These are phyloP conservation scores for Theonella swinhoei DNA, from an alignment of 37 sponge, comb jelly and placozoan species.

Conservation along the genomic window DNA sequence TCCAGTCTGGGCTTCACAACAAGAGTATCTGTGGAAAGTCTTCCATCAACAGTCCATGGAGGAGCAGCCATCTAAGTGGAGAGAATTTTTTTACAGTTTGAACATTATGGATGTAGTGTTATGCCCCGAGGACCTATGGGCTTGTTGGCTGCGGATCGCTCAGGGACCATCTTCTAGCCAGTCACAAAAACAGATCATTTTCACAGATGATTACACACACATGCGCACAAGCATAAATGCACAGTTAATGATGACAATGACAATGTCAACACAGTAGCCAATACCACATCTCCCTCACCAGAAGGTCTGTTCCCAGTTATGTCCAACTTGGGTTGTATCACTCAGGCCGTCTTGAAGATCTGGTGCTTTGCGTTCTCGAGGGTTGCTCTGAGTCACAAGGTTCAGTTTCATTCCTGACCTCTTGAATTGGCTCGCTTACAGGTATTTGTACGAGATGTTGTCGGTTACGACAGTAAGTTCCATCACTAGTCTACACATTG, in stretches of 20 bases:
- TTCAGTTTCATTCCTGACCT: not conserved
- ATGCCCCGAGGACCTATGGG: not conserved
- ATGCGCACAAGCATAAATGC: not conserved
- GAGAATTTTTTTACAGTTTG: too few species aligned
- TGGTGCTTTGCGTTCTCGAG: not conserved
- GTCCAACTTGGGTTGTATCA: not conserved
- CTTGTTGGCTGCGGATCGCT: not conserved
- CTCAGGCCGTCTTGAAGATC: not conserved
- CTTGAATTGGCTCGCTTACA: not conserved
- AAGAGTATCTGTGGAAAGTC: too few species aligned
- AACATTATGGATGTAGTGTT: not conserved
- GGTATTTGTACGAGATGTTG: not conserved
- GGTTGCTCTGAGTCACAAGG: not conserved
- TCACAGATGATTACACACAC: not conserved
- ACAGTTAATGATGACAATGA: not conserved
- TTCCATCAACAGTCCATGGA: too few species aligned
- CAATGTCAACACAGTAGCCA: not conserved
- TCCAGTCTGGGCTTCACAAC: too few species aligned
- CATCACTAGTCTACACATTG: too few species aligned
- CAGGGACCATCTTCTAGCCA: not conserved
- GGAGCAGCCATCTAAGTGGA: too few species aligned
- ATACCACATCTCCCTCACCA: not conserved
- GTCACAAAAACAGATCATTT: not conserved
- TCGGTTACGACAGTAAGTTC: not conserved
- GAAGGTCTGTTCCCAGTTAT: not conserved